These are phyloP conservation scores for Porites divaricata DNA, from an alignment of 92 coral and sea anemone genomes.

Conservation along the genomic window DNA sequence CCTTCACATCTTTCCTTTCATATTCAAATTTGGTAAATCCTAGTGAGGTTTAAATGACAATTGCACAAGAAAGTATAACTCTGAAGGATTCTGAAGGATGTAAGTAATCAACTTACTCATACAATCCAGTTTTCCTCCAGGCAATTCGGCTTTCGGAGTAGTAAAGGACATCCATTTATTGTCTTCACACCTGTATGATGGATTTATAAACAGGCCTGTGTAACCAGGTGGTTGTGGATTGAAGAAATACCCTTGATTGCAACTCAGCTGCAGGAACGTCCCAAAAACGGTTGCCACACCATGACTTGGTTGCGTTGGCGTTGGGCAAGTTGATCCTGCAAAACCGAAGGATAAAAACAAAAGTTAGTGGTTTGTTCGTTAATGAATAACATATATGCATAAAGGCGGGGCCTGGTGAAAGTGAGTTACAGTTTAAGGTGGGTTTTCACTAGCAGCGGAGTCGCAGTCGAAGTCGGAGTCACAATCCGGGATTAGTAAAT, in stretches of 20 bases:
- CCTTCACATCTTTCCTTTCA: too few species aligned
- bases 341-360: neutral
- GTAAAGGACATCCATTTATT: constrained; percentile 60
- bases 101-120: constrained; percentile 54
- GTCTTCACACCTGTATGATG: constrained; percentile 47
- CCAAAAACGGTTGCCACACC: constrained; percentile 27
- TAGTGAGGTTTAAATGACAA: too few species aligned
- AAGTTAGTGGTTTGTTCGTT: neutral
- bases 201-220: constrained; percentile 6
- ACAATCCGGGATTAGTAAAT: too few species aligned
- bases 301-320: constrained; percentile 57
- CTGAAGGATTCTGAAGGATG: too few species aligned
- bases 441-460: too few species aligned
- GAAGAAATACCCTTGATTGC: constrained; percentile 67
- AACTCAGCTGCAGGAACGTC: constrained; percentile 33
- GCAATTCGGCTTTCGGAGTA: constrained; percentile 9
- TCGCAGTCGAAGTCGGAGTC: too few species aligned
- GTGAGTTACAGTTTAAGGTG: too few species aligned
- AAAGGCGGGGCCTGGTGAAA: too few species aligned
- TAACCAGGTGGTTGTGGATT: constrained; percentile 75
- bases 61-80: too few species aligned
- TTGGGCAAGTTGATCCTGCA: constrained; percentile 58
- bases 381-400: neutral
- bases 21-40: too few species aligned
- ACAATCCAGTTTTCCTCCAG: constrained; percentile 71